Evolutionary conservation across 1,140 invertebrate genomes (phyloP).

Genomic region (Laodelphax striatellus): DNA sequence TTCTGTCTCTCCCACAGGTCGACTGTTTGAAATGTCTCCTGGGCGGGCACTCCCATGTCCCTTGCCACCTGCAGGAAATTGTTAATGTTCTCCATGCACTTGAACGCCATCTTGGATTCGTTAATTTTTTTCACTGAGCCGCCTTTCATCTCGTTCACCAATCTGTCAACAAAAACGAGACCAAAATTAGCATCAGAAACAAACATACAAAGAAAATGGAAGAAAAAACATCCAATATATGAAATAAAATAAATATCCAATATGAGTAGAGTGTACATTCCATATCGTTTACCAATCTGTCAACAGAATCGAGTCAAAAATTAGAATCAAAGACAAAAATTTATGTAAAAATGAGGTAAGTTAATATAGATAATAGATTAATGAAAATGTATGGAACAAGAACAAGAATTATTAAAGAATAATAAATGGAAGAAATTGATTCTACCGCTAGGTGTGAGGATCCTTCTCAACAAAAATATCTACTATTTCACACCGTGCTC

Average conservation of each 20-base stretch:
- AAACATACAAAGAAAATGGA: background rate
- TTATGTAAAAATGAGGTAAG: no score
- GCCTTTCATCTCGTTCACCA: conserved; percentile 67
- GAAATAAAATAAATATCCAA: no score
- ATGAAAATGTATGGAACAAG: no score
- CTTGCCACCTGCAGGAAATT: conserved; percentile 78
- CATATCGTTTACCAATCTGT: conserved; percentile 66
- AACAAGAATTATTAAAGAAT: no score
- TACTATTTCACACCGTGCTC: no score
- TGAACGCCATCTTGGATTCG: conserved; percentile 81
- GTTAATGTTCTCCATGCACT: conserved; percentile 98
- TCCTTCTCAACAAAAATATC: no score
- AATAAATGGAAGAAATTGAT: no score
- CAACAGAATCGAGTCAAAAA: conserved; percentile 22
- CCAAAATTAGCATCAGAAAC: background rate
- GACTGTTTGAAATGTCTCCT: conserved; percentile 93
- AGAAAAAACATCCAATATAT: no score
- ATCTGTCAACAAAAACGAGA: conserved; percentile 37
- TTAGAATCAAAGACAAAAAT: background rate
- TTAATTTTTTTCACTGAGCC: conserved; percentile 81
- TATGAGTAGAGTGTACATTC: no score
- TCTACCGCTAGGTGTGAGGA: no score
- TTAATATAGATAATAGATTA: no score
- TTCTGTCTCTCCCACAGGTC: conserved; percentile 94
- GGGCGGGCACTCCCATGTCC: conserved; percentile 81